Evolutionary conservation across 2,888 invertebrate genomes (phyloP), one percentile per base, ranked within the genome.

Genomic region (Alviniconcha strummeri): DNA sequence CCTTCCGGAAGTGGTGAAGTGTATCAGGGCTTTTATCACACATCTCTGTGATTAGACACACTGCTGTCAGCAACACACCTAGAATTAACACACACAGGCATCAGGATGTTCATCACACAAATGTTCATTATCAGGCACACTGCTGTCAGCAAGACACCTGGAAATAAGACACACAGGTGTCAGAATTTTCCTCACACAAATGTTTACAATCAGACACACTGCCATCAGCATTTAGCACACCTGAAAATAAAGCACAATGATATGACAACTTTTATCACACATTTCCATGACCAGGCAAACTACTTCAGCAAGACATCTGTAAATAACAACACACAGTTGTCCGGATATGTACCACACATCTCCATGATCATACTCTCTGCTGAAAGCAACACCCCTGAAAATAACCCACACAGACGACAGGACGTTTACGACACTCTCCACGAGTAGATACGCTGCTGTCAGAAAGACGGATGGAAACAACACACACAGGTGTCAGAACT

Each of bases 41-140:
- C 99, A 99, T 99, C 95, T 99, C 99, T 55, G 98, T 99, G 90
- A 99, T 99, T 84, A 99, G 96, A 83, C 98, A 98, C 77, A 99
- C 98, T 60, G 99, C 99, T 80, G 99, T 99, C 92, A 99, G 97
- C 89, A 99, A 95, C 83, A 99, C 98, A 91, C 98, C 97, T 97
- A 74, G 13, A 81, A 77, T 19, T 5, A 19, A 74, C 9, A 36
- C 52, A 71, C 71, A 71, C n/a, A 17, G n/a, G 99, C 99, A 93
- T 99, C 99, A 13, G 97, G 96, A 94, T 98, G 99, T 94, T 97
- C 97, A 94, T 99, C 98, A 94, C 99, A 99, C 99, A 99, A 17
- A n/a, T 99, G 95, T 99, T 99, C 56, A 98, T 99, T 90, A 99
- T 98, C 84, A 99, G 96, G 83, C 98, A 98, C 77, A 99, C 98